phyloP scores from a whole-genome alignment of 2,888 invertebrate species.

The Electrophaes corylata region DNA sequence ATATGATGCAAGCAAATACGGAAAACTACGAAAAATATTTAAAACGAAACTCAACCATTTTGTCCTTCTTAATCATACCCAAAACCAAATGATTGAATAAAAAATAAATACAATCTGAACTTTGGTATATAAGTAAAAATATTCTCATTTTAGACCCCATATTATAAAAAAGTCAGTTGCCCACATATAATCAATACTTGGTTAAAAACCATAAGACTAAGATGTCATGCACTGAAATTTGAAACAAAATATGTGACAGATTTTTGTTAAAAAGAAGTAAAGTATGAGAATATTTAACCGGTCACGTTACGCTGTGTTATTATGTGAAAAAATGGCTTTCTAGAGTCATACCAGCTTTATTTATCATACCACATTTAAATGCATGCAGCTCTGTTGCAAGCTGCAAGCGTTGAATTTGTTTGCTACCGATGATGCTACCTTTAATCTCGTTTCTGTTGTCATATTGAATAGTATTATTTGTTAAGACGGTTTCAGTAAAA shows the following conservation, averaged over 20 bases:
- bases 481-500: neutral
- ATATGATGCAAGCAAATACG: conserved; percentile 35
- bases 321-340: too few species aligned
- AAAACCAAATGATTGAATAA: conserved; percentile 8
- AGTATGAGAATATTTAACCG: too few species aligned
- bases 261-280: neutral
- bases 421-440: too few species aligned
- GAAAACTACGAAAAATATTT: conserved; percentile 1
- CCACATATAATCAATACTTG: neutral
- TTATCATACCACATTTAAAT: too few species aligned
- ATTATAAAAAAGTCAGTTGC: neutral
- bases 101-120: conserved; percentile 3
- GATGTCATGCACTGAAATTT: neutral
- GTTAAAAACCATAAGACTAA: neutral
- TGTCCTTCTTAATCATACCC: conserved; percentile 15
- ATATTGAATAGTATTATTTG: conserved; percentile 3
- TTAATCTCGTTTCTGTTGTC: too few species aligned
- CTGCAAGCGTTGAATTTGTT: too few species aligned
- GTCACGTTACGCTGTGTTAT: too few species aligned
- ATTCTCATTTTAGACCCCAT: too few species aligned
- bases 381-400: too few species aligned
- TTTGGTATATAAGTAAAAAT: too few species aligned
- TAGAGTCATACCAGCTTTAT: too few species aligned
- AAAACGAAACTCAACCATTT: conserved; percentile 7
- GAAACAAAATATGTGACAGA: neutral